Evolutionary conservation across 2,113 vertebrate genomes (phyloP).

Genomic region (Drymodes brunneopygia): DNA sequence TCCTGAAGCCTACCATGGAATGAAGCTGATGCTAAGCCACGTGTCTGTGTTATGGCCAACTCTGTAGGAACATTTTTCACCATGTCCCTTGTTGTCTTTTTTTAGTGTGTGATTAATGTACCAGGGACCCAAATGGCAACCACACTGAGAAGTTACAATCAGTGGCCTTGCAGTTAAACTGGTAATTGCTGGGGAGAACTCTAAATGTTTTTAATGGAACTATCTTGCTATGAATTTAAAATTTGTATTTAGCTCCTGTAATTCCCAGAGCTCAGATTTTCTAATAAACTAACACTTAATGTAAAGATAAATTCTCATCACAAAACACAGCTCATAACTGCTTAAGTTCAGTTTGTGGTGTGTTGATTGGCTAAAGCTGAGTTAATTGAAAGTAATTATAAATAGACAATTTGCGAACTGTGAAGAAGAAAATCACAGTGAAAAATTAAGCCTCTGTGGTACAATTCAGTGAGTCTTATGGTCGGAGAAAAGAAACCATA

Average conservation of each 20-base stretch:
- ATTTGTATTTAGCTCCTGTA: conserved; percentile 42
- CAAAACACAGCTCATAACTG: conserved; percentile 61
- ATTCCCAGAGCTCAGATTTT: conserved; percentile 56
- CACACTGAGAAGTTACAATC: conserved; percentile 5
- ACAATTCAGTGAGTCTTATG: conserved; percentile 33
- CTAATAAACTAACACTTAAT: conserved; percentile 71
- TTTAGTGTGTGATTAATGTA: neutral
- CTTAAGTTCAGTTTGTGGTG: conserved; percentile 68
- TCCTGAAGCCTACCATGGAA: neutral
- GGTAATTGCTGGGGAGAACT: neutral
- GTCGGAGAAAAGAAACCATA: conserved; percentile 1
- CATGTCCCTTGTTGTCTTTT: neutral
- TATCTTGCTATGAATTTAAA: conserved; percentile 40
- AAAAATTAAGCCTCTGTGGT: conserved; percentile 44
- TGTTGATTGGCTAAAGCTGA: conserved; percentile 63
- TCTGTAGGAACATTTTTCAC: neutral
- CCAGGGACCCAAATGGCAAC: neutral
- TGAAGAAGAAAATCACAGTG: conserved; percentile 50
- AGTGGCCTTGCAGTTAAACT: neutral
- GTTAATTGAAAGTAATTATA: conserved; percentile 76
- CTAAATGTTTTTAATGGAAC: conserved; percentile 43
- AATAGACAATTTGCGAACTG: conserved; percentile 60
- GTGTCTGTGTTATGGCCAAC: neutral
- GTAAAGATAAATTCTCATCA: conserved; percentile 67
- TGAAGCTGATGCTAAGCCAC: neutral